phyloP scores from a whole-genome alignment of 1,140 invertebrate species.

The Drosophila bocki region DNA sequence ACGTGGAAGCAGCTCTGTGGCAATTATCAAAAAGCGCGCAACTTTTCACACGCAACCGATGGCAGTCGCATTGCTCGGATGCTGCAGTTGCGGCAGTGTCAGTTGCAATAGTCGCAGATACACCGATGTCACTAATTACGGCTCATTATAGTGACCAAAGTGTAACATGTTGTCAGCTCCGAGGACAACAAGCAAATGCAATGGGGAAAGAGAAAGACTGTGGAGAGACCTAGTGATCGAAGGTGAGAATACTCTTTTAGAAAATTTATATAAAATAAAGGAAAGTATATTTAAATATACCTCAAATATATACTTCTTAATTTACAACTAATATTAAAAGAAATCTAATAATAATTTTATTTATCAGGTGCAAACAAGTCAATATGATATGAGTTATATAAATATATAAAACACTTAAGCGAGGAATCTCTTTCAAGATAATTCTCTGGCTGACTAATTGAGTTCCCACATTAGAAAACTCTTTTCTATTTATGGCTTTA shows the following conservation, averaged over 20 bases:
- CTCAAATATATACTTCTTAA: too few relatives aligned
- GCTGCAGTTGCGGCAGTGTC: slow-evolving; percentile 29
- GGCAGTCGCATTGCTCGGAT: slow-evolving; percentile 39
- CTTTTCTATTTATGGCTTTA: slow-evolving; percentile 33
- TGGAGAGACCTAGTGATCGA: not conserved
- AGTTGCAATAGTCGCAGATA: slow-evolving; percentile 54
- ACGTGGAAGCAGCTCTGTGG: slow-evolving; percentile 38
- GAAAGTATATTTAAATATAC: not conserved
- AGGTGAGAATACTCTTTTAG: slow-evolving; percentile 7
- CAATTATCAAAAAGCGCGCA: slow-evolving; percentile 82
- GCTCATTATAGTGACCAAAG: slow-evolving; percentile 83
- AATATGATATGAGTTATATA: not conserved
- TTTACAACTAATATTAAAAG: too few relatives aligned
- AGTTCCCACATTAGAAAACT: slow-evolving; percentile 44
- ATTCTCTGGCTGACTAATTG: slow-evolving; percentile 17
- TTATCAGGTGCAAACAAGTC: not conserved
- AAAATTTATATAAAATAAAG: not conserved
- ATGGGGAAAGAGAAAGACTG: not conserved
- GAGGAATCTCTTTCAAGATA: slow-evolving; percentile 19
- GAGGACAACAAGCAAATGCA: slow-evolving; percentile 60
- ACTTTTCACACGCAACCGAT: slow-evolving; percentile 72
- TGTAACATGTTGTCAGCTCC: slow-evolving; percentile 80
- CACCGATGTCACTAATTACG: slow-evolving; percentile 78
- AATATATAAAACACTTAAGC: not conserved
- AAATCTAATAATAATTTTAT: too few relatives aligned